A percentile compares a stretch with the other conserved stretches of the same genome.
phyloP scores from a whole-genome alignment of 1,140 invertebrate species.

The Nixonia krombeini region DNA sequence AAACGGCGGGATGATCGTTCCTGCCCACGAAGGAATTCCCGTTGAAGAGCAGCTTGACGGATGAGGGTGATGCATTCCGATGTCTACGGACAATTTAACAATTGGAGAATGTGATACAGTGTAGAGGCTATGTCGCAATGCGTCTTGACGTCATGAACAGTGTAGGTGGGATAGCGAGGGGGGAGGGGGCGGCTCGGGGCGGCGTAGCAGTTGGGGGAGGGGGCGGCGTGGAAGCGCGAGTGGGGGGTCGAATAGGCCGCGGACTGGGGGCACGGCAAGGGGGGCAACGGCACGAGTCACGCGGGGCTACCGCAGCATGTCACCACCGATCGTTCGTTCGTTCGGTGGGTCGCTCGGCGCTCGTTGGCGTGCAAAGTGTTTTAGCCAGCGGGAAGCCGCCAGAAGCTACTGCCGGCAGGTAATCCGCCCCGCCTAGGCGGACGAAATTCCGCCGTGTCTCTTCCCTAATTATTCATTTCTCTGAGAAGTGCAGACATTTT shows the following conservation, averaged over 20 bases:
- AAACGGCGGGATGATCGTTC: neutral
- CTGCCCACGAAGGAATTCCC: neutral
- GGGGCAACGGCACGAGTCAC: conserved; percentile 28
- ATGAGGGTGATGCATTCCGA: conserved; percentile 10
- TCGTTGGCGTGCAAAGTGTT: conserved; percentile 18
- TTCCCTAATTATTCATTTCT: too few relatives aligned
- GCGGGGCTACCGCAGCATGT: conserved; percentile 36
- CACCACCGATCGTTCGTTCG: conserved; percentile 47
- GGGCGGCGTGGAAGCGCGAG: conserved; percentile 10
- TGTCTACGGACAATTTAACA: conserved; percentile 27
- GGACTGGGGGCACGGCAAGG: conserved; percentile 26
- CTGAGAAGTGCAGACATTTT: too few relatives aligned
- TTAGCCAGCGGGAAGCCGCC: conserved; percentile 20
- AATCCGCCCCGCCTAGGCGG: conserved; percentile 1
- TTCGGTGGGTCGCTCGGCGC: too few relatives aligned
- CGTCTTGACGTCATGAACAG: conserved; percentile 67
- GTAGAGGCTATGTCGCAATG: conserved; percentile 66
- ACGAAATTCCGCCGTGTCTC: too few relatives aligned
- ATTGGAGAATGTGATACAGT: conserved; percentile 46
- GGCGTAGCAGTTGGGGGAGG: too few relatives aligned
- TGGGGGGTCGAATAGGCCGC: too few relatives aligned
- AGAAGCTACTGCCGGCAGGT: conserved; percentile 14
- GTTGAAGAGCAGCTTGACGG: neutral
- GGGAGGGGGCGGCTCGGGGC: conserved; percentile 20
- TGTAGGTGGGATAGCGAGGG: conserved; percentile 55